Conservation (phyloP, 2,888 invertebrate genomes). For the Lepidocyrtinus sp. region DNA sequence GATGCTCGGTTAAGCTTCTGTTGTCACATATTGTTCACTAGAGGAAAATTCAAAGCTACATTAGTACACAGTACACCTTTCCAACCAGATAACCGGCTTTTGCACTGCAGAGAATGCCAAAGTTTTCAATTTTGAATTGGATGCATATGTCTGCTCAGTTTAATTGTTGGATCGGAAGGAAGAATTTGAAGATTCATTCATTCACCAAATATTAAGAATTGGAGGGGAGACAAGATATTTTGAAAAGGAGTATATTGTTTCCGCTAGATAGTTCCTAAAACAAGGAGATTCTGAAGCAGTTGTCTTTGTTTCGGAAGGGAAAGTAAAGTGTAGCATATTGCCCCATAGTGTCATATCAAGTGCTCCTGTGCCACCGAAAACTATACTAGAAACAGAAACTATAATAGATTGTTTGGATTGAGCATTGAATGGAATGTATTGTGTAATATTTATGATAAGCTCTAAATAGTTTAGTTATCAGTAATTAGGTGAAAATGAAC, state of each 20-base stretch:
- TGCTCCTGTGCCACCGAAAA: neutral
- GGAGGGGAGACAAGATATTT: neutral
- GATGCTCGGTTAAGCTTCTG: neutral
- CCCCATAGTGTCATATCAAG: constrained; percentile 22
- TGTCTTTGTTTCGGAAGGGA: neutral
- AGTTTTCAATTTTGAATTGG: neutral
- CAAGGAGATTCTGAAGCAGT: neutral
- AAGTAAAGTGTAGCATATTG: constrained; percentile 27
- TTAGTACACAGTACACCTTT: neutral
- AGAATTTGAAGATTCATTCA: constrained; percentile 3
- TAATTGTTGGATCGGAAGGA: neutral
- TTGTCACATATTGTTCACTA: constrained; percentile 39
- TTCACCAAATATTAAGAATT: too few species aligned
- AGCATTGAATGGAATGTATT: constrained; percentile 2
- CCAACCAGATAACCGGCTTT: constrained; percentile 35
- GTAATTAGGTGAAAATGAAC: neutral
- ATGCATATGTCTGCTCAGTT: neutral
- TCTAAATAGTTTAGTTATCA: neutral
- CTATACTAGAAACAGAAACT: neutral
- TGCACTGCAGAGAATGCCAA: neutral
- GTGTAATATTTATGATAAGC: neutral
- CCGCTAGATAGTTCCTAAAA: too few species aligned
- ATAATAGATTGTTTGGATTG: neutral
- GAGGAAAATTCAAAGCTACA: neutral
- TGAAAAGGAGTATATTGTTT: neutral